Evolutionary conservation across 64 coral and sea anemone genomes (phyloP).

Genomic region (Actinia tenebrosa): DNA sequence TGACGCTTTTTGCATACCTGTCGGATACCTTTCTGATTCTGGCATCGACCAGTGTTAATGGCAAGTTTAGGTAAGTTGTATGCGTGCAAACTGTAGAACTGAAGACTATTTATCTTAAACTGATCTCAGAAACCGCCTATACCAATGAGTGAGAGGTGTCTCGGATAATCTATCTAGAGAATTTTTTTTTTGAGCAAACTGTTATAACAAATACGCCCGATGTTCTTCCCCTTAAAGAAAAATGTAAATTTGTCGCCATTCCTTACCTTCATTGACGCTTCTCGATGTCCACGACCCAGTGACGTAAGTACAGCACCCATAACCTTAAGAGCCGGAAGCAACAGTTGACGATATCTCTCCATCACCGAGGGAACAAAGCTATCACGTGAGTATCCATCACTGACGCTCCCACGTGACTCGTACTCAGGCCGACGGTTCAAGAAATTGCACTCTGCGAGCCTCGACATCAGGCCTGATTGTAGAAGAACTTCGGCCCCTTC

Average conservation of each 20-base stretch:
- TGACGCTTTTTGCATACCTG: no score
- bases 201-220: no score
- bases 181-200: no score
- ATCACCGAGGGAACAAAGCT: slow-evolving; percentile 73
- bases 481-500: slow-evolving; percentile 85
- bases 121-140: no score
- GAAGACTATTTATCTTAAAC: no score
- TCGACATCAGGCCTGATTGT: slow-evolving; percentile 75
- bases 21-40: no score
- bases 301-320: slow-evolving; percentile 67
- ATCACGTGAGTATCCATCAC: slow-evolving; percentile 1
- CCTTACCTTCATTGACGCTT: slow-evolving; percentile 74
- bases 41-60: no score
- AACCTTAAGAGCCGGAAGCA: slow-evolving; percentile 81
- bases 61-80: no score
- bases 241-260: background rate
- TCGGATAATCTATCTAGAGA: no score
- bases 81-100: no score
- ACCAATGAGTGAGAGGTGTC: no score
- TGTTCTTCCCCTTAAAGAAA: background rate
- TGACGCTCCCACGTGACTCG: background rate
- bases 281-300: slow-evolving; percentile 67
- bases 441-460: slow-evolving; percentile 80
- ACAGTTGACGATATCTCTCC: slow-evolving; percentile 82
- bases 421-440: slow-evolving; percentile 43